These are phyloP conservation scores for Andricus grossulariae DNA, from an alignment of 1,140 invertebrate genomes.

Conservation along the genomic window DNA sequence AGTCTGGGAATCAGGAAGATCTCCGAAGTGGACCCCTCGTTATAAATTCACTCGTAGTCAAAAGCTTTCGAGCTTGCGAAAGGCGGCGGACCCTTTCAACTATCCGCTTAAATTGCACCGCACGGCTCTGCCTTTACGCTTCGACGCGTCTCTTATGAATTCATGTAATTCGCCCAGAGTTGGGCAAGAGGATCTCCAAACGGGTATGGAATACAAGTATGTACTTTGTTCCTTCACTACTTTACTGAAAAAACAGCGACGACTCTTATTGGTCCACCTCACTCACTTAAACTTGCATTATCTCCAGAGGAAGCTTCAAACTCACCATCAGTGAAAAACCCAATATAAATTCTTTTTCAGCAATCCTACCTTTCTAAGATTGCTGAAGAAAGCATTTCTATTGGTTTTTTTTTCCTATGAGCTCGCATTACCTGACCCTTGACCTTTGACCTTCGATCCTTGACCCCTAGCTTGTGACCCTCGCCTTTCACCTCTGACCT, in stretches of 20 bases:
- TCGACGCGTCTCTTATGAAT: constrained; percentile 47
- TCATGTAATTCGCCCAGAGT: constrained; percentile 50
- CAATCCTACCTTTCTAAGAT: too few species aligned
- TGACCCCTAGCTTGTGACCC: too few species aligned
- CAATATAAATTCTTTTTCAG: too few species aligned
- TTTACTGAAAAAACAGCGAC: background rate
- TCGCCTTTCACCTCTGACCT: too few species aligned
- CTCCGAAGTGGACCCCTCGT: constrained; percentile 47
- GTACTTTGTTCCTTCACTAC: background rate
- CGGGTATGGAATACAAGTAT: constrained; percentile 1
- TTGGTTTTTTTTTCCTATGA: too few species aligned
- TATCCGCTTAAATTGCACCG: constrained; percentile 7
- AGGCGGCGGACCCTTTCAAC: constrained; percentile 1
- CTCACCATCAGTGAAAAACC: background rate
- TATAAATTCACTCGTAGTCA: constrained; percentile 58
- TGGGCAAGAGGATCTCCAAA: background rate
- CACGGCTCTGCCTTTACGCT: constrained; percentile 33
- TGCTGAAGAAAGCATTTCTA: too few species aligned
- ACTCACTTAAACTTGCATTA: background rate
- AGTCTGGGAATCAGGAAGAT: background rate
- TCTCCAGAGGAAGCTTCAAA: background rate
- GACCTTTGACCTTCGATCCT: too few species aligned
- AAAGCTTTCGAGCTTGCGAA: constrained; percentile 22
- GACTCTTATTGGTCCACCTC: background rate
- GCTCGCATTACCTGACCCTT: too few species aligned